Evolutionary conservation across 2,113 vertebrate species (phyloP).

Genomic region (Apteryx mantelli): DNA sequence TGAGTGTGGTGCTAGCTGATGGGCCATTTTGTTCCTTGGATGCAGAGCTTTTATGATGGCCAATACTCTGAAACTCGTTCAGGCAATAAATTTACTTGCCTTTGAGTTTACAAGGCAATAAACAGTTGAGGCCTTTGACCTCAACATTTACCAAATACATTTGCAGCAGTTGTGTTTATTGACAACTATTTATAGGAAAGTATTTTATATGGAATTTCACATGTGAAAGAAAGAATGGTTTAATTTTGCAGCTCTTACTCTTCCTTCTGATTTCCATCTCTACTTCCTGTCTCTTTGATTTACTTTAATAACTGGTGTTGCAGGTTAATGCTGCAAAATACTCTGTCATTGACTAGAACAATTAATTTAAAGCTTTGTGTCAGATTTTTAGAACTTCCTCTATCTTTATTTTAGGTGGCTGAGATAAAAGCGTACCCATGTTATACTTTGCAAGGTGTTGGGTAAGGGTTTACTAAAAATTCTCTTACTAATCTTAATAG

Average conservation of each 20-base stretch:
- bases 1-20: constrained; percentile 58
- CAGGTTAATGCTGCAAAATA: not conserved
- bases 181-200: constrained; percentile 83
- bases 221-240: constrained; percentile 42
- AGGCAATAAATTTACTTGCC: constrained; percentile 86
- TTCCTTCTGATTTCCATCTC: constrained; percentile 30
- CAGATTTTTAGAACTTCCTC: not conserved
- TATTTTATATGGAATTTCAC: constrained; percentile 75
- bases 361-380: not conserved
- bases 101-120: constrained; percentile 88
- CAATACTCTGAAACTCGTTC: constrained; percentile 81
- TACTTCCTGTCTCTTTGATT: constrained; percentile 21
- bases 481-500: not conserved
- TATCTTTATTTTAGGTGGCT: not conserved
- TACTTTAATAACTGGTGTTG: not conserved
- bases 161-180: constrained; percentile 85
- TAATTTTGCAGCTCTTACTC: constrained; percentile 34
- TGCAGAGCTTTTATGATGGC: constrained; percentile 80
- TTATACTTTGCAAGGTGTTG: not conserved
- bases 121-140: constrained; percentile 86
- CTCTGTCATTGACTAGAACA: not conserved
- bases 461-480: not conserved
- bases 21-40: constrained; percentile 73
- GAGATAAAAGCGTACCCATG: not conserved
- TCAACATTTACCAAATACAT: constrained; percentile 85